phyloP scores from a whole-genome alignment of 1,140 invertebrate species.

The Sitophilus oryzae region DNA sequence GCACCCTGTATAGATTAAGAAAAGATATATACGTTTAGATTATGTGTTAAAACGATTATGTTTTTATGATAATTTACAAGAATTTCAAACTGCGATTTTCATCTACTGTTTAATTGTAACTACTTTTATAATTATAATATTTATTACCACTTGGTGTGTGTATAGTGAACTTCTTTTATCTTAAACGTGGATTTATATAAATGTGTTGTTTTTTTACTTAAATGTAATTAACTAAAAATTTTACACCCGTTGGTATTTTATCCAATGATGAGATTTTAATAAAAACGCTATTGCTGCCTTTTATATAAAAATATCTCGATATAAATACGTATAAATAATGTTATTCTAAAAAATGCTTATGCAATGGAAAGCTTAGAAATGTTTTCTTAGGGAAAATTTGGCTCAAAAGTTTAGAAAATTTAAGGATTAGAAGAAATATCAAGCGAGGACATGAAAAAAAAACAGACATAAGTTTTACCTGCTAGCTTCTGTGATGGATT shows the following conservation, averaged over 20 bases:
- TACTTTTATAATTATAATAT: no score
- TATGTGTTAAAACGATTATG: no score
- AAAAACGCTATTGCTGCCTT: constrained; percentile 5
- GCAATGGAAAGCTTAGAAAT: constrained; percentile 4
- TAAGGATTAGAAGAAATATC: background rate
- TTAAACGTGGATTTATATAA: no score
- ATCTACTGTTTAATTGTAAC: no score
- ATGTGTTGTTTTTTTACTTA: no score
- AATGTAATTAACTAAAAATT: background rate
- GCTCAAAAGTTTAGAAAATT: background rate
- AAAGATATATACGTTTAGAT: no score
- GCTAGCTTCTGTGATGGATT: constrained; percentile 38
- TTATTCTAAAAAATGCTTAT: constrained; percentile 2
- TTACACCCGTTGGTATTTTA: background rate
- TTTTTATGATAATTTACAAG: no score
- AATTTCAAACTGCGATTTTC: no score
- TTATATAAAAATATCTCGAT: constrained; percentile 5
- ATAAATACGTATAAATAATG: constrained; percentile 2
- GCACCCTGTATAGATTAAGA: no score
- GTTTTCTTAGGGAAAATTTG: constrained; percentile 2
- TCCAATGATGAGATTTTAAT: background rate
- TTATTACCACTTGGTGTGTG: no score
- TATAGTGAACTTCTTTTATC: no score
- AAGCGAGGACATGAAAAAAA: constrained; percentile 13
- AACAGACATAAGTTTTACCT: constrained; percentile 14